phyloP scores from a whole-genome alignment of 2,113 vertebrate species.

The Fregetta grallaria region DNA sequence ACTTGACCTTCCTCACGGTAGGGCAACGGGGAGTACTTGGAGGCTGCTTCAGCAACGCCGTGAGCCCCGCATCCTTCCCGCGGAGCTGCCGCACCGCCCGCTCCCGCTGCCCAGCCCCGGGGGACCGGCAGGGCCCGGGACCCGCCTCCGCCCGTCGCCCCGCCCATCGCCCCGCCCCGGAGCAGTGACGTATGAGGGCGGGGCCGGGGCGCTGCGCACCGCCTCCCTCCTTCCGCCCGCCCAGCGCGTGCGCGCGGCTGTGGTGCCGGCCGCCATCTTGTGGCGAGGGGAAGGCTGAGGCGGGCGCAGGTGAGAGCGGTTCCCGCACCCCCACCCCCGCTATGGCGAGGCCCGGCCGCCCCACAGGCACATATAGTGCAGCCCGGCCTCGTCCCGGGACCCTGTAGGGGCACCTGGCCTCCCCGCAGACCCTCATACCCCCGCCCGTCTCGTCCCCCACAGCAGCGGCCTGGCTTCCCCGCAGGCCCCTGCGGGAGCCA shows the following conservation, averaged over 20 bases:
- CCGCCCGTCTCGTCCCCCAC: neutral
- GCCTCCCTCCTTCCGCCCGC: too few species aligned
- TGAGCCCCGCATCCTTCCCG: neutral
- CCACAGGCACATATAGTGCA: too few species aligned
- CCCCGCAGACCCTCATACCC: too few species aligned
- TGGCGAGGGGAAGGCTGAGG: neutral
- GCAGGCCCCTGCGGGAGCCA: neutral
- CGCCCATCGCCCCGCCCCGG: too few species aligned
- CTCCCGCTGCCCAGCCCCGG: too few species aligned
- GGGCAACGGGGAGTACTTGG: rapidly evolving
- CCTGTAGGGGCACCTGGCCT: neutral
- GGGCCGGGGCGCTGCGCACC: too few species aligned
- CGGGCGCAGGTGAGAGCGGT: neutral
- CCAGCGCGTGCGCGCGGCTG: neutral
- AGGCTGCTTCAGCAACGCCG: neutral
- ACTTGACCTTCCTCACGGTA: neutral
- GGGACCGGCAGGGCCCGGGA: too few species aligned
- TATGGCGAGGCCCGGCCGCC: too few species aligned
- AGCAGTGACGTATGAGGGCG: too few species aligned
- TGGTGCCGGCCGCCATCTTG: neutral
- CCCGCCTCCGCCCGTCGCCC: too few species aligned
- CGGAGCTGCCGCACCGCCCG: neutral
- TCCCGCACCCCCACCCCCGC: too few species aligned
- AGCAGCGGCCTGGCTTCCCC: neutral
- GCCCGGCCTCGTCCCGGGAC: too few species aligned